Evolutionary conservation across 1,140 invertebrate genomes (phyloP), one percentile per base, ranked within the genome.

Genomic region (fruit fly (Drosophila melanogaster)): DNA sequence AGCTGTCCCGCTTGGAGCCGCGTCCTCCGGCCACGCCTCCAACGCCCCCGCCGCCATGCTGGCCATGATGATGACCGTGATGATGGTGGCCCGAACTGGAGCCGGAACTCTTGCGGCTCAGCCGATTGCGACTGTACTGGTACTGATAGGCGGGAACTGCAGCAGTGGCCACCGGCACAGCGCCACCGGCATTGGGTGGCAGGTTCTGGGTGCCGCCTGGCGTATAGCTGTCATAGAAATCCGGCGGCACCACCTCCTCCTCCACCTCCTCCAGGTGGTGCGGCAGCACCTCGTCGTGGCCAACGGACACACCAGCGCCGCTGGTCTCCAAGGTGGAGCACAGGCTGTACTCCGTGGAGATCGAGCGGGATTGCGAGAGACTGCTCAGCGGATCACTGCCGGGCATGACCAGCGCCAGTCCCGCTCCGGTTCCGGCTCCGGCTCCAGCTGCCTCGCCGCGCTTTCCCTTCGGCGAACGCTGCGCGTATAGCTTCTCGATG

Each of bases 211-310:
- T 53, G 14, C 80, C 86, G 15, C 90, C 90, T 0, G 90, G 90
- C 0, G 90, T 90, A 10, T 89, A 91, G 49, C 60, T 90, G 37
- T 91, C 90, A 14, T 89, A 91, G 38, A 91, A 91, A 35, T 91
- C 90, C 46, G 83, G 61, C 8, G 90, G 90, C 49, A 91, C 90
- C 35, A 90, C 90, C 50, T 91, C 90, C 62, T 91, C 90, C 24
- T 58, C 47, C 19, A 37, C 35, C 24, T 61, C 43, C 26, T 61
- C 26, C 15, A 49, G 14, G 4, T 58, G 47, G 6, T 43, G 50
- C 6, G n/a, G 24, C 67, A 15, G 81, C 53, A 53, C 22, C 30
- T 57, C 61, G 15, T 41, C 61, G 35, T 47, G 47, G 22, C 14
- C 14, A 47, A 14, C 44, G 4, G 43, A 10, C 30, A 56, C 43